phyloP scores from a whole-genome alignment of 2,113 vertebrate genomes.

The Neoarius graeffei region DNA sequence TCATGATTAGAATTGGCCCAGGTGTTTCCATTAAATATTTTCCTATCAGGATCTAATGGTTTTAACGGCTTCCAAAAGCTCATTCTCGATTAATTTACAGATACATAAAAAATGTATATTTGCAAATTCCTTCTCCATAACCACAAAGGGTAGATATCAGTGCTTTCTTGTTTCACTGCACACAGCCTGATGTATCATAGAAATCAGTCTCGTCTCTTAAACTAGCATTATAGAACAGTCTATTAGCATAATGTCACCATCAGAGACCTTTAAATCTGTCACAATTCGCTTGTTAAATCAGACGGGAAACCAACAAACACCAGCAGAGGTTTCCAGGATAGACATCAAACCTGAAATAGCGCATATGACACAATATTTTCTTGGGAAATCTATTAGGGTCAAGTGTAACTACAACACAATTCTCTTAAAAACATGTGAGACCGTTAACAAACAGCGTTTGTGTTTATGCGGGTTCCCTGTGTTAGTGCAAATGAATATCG shows the following conservation, averaged over 20 bases:
- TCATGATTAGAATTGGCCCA: not conserved
- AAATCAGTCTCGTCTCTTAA: not conserved
- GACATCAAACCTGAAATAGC: not conserved
- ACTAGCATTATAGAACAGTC: not conserved
- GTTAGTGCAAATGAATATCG: not conserved
- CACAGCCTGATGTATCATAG: not conserved
- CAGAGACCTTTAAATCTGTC: not conserved
- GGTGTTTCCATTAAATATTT: not conserved
- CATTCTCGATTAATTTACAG: not conserved
- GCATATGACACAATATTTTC: not conserved
- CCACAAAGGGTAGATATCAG: not conserved
- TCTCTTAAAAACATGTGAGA: not conserved
- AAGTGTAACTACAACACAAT: not conserved
- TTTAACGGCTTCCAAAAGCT: not conserved
- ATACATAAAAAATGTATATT: not conserved
- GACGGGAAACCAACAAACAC: not conserved
- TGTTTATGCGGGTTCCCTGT: not conserved
- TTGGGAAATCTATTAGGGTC: not conserved
- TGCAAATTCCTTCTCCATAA: not conserved
- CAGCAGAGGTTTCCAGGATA: not conserved
- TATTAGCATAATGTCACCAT: not conserved
- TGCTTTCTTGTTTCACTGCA: not conserved
- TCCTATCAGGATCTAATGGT: not conserved
- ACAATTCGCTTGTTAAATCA: not conserved
- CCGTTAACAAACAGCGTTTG: not conserved